Evolutionary conservation across 2,888 invertebrate species (phyloP), one percentile per base, ranked within the genome.

Genomic region (Polyommatus icarus): DNA sequence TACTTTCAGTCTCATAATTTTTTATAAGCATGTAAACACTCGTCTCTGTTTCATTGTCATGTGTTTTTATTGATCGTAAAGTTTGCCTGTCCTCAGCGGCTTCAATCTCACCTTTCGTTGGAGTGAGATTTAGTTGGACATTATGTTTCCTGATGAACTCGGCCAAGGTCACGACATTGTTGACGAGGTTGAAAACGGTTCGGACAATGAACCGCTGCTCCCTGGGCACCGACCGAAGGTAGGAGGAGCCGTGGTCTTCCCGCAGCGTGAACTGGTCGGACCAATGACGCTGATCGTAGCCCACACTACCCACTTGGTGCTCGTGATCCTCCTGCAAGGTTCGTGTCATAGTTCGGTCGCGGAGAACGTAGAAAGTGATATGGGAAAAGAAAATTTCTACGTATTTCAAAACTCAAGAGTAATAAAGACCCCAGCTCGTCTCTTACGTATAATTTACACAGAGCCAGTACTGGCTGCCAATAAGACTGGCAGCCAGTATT

Each of bases 271-370:
- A 67, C 29, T 67, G 24, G 24, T 24, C 24, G 61, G 61, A 24
- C 61, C 61, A 24, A 24, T 5, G 24, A 3, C n/a, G 61, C 24
- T 24, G 24, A 4, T 24, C 32, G 67, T 67, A 67, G 15, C 67
- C 67, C 67, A 29, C 29, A 32, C 29, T 10, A 29, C 67, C 67
- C 77, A 93, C 83, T 76, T 90, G 91, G 78, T 82, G 83, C 80
- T 93, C 93, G 76, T 90, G 83, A 12, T 80, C 86, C 81, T 92
- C 90, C 93, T 93, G 80, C 57, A 79, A 81, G 54, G 75, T 54
- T 54, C 18, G 5, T 54, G 4, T 54, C 5, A 18, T 18, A 54
- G 18, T 54, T 18, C 18, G 5, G 5, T 1, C 54, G 1, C 54
- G 18, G 54, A 18, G 18, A 4, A 54, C 1, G 50, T 5, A 54